A percentile compares a stretch with the other conserved stretches of the same genome.
These are phyloP conservation scores for Fissipunctia ypsillon DNA, from an alignment of 2,888 invertebrate genomes.

Conservation along the genomic window DNA sequence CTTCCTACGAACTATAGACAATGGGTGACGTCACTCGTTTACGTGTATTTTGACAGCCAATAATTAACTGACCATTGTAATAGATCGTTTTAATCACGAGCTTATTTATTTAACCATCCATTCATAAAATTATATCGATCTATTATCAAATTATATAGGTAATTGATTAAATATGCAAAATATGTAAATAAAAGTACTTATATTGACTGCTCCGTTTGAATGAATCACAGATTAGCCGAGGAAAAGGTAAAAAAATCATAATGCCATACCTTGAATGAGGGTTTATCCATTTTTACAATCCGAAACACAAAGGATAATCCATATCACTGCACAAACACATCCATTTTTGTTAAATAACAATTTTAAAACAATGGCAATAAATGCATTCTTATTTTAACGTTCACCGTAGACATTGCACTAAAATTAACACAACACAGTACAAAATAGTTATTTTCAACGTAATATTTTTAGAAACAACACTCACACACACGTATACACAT, in stretches of 20 bases:
- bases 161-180: constrained; percentile 36
- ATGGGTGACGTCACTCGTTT: constrained; percentile 80
- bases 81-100: constrained; percentile 24
- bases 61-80: constrained; percentile 45
- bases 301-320: constrained; percentile 77
- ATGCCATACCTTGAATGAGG: constrained; percentile 83
- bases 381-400: constrained; percentile 80
- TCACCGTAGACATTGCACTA: constrained; percentile 81
- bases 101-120: background rate
- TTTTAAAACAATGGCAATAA: constrained; percentile 74
- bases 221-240: constrained; percentile 6
- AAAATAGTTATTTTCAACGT: constrained; percentile 74
- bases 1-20: constrained; percentile 71
- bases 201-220: constrained; percentile 26
- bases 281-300: constrained; percentile 86
- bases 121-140: constrained; percentile 8
- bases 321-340: constrained; percentile 73
- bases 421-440: constrained; percentile 74
- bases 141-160: constrained; percentile 13
- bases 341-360: constrained; percentile 68
- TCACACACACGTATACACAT: constrained; percentile 45
- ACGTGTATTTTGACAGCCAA: constrained; percentile 62
- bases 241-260: constrained; percentile 43
- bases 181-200: constrained; percentile 28
- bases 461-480: constrained; percentile 76